These are phyloP conservation scores for Phalangium opilio DNA, from an alignment of 2,888 invertebrate species.

Conservation along the genomic window DNA sequence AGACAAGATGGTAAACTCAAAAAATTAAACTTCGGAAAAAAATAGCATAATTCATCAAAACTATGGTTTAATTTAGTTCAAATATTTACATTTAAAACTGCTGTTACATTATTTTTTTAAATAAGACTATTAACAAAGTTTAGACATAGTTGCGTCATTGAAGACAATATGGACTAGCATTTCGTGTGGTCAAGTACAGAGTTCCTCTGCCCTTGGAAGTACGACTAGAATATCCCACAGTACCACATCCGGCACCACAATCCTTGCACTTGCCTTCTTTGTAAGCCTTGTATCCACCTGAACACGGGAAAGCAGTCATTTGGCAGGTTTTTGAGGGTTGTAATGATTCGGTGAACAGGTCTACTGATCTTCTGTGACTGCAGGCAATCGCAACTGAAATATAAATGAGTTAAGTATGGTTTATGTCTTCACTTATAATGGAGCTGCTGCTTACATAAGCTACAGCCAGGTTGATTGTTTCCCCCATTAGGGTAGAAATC, in stretches of 20 bases:
- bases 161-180: conserved; percentile 1
- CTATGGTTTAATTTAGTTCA: too few relatives aligned
- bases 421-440: too few relatives aligned
- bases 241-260: neutral
- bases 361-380: conserved; percentile 13
- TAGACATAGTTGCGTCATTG: too few relatives aligned
- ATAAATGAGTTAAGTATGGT: too few relatives aligned
- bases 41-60: too few relatives aligned
- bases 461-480: conserved; percentile 9
- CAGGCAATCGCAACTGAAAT: conserved; percentile 1
- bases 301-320: conserved; percentile 1
- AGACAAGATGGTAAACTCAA: too few relatives aligned
- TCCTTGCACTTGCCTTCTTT: neutral
- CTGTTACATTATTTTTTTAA: too few relatives aligned
- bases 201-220: neutral
- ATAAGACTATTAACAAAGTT: too few relatives aligned
- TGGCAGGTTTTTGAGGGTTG: neutral
- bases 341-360: too few relatives aligned
- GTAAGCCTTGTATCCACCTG: neutral
- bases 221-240: neutral
- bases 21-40: too few relatives aligned
- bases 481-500: conserved; percentile 16
- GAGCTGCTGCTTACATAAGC: conserved; percentile 8
- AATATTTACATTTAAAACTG: too few relatives aligned
- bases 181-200: neutral